Evolutionary conservation across 2,113 vertebrate genomes (phyloP), one percentile per base, ranked within the genome.

Genomic region (Gasterosteus aculeatus): DNA sequence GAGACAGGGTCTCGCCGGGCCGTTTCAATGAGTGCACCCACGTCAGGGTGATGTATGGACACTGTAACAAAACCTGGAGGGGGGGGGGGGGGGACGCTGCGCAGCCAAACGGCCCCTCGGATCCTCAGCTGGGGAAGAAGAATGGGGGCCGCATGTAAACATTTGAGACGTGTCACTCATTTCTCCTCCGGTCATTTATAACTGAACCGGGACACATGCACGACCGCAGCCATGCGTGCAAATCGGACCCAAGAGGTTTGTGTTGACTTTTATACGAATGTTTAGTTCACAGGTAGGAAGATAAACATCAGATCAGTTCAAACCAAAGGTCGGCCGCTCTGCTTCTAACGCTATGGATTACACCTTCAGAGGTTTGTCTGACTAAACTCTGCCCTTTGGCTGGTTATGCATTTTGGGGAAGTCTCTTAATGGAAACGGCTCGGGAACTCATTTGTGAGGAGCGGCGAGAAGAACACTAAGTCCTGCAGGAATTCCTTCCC

Each of bases 1-100:
- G 69, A 78, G 88, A 85, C 80, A 33, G 68, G 89, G 84, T 82
- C 72, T 87, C 33, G 74, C 77, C 26, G 58, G 69, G 80, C 86
- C 87, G 91, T 91, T 84, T 82, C 86, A 76, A 29, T 90, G 90
- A 87, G 84, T 90, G 90, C 93, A 88, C 90, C 85, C 69, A 39
- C 90, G 93, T 92, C 93, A 93, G 83, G 76, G 91, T 94, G 93
- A 95, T 94, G 78, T 94, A 95, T 93, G 93, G 89, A 88, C 7
- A 29, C 76, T 77, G 94, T 93, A 94, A 95, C 86, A 90, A 77
- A 90, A 95, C 80, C 93, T 92, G 69, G 71, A 86, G 54, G 82
- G 82, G 4, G 65, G 69, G 69, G 71, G 87, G 22, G 82, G 82
- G 4, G 63, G 68, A 67, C 3, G 71, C 77, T 31, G 79, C 16